Percentiles rank a stretch among this genome's conserved stretches.
phyloP scores from a whole-genome alignment of 2,888 invertebrate species.

The Tipula vernalis region DNA sequence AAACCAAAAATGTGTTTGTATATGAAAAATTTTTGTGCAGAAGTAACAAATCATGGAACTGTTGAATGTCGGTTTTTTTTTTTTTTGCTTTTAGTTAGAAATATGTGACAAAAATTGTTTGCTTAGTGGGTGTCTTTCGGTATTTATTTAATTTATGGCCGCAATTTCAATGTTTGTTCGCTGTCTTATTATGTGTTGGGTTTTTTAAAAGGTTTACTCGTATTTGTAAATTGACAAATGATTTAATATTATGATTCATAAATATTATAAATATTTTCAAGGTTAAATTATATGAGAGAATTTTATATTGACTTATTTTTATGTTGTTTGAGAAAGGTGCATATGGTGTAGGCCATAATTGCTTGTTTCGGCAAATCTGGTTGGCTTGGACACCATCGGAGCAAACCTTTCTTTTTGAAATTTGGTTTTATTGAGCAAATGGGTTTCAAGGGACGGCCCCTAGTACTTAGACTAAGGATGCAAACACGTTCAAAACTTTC shows the following conservation, averaged over 20 bases:
- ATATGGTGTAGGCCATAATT: no score
- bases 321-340: no score
- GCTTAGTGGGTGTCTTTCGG: background rate
- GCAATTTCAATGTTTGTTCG: background rate
- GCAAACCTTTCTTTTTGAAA: no score
- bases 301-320: no score
- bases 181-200: background rate
- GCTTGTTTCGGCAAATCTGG: no score
- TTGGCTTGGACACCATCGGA: no score
- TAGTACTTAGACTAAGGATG: no score
- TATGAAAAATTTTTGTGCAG: background rate
- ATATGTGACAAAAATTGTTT: background rate
- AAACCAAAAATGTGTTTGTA: background rate
- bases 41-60: background rate
- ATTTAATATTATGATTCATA: background rate
- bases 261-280: background rate
- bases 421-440: no score
- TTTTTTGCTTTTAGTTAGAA: no score
- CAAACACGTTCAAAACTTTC: no score
- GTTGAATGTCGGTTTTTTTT: background rate
- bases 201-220: background rate
- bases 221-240: background rate
- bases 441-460: no score
- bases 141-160: background rate
- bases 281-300: background rate